Evolutionary conservation across 2,113 vertebrate genomes (phyloP).

Genomic region (Pachyramphus minor): DNA sequence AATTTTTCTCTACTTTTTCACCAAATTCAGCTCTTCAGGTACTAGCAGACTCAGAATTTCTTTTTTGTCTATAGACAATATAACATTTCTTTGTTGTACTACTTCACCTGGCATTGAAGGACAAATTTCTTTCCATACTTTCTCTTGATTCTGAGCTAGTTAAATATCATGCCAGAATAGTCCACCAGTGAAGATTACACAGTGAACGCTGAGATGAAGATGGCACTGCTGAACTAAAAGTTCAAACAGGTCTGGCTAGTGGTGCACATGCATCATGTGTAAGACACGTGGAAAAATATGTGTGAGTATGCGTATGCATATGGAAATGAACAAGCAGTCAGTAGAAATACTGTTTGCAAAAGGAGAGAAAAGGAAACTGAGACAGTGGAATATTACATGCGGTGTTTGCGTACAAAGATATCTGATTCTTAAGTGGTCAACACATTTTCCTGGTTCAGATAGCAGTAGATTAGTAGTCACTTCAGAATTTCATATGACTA

Average conservation of each 20-base stretch:
- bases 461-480: neutral
- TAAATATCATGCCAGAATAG: neutral
- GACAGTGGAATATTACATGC: neutral
- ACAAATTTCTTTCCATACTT: neutral
- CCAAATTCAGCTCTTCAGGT: neutral
- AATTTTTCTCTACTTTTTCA: neutral
- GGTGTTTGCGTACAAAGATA: neutral
- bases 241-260: neutral
- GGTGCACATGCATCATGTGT: neutral
- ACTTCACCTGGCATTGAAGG: neutral
- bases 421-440: neutral
- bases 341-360: neutral
- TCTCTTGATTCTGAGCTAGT: neutral
- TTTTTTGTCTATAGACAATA: neutral
- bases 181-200: neutral
- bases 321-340: neutral
- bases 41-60: neutral
- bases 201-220: neutral
- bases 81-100: neutral
- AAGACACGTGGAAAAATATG: neutral
- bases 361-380: neutral
- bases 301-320: neutral
- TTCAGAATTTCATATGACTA: conserved; percentile 50
- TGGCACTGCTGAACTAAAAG: neutral
- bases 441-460: conserved; percentile 15